These are phyloP conservation scores for Cirrhinus mrigala DNA, from an alignment of 2,797 vertebrate species.

Conservation along the genomic window DNA sequence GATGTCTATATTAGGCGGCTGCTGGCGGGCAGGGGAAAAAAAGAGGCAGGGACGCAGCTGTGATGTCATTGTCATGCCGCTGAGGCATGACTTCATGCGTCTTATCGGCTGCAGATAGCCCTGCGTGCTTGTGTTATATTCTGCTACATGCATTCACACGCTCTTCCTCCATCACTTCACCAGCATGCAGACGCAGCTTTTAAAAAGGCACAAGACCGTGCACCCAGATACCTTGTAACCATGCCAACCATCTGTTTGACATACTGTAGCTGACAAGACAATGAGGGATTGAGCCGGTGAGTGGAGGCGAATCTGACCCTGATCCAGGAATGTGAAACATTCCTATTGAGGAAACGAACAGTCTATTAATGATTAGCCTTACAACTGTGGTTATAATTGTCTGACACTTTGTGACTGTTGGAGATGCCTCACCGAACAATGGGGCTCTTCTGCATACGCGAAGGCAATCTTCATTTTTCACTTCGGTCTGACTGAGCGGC, in stretches of 20 bases:
- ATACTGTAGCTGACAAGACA: conserved; percentile 57
- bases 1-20: conserved; percentile 77
- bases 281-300: conserved; percentile 54
- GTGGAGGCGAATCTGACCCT: conserved; percentile 51
- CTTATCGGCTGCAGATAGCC: conserved; percentile 70
- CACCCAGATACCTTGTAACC: conserved; percentile 56
- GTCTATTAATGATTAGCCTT: conserved; percentile 58
- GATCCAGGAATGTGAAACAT: conserved; percentile 58
- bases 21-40: conserved; percentile 43
- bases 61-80: conserved; percentile 76
- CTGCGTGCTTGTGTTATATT: conserved; percentile 64
- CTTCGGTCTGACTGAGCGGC: conserved; percentile 2
- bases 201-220: conserved; percentile 60
- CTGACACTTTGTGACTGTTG: conserved; percentile 30
- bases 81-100: conserved; percentile 71
- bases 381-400: conserved; percentile 49
- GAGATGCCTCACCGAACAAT: conserved; percentile 33
- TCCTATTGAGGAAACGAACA: conserved; percentile 47
- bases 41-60: conserved; percentile 42
- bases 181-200: conserved; percentile 50
- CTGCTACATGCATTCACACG: conserved; percentile 49
- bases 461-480: conserved; percentile 8
- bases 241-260: conserved; percentile 63
- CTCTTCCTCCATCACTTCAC: conserved; percentile 29
- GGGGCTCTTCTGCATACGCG: not conserved